These are phyloP conservation scores for Pluvianellus socialis DNA, from an alignment of 2,113 vertebrate genomes.

Conservation along the genomic window DNA sequence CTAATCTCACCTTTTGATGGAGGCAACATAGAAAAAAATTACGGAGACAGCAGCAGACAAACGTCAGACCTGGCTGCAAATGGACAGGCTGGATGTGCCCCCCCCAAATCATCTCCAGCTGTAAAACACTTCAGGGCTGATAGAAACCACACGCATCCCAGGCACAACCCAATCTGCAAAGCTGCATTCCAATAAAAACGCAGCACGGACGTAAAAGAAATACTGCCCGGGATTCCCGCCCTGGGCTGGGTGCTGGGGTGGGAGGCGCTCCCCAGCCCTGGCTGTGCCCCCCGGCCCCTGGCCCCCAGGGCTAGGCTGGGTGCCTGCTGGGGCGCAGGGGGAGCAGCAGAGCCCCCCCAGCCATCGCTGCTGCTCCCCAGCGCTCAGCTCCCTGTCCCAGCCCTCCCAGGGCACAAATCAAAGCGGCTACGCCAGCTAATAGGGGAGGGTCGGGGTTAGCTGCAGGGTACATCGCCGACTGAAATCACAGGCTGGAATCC, in stretches of 20 bases:
- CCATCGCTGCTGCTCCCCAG: not conserved
- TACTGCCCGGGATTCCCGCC: not conserved
- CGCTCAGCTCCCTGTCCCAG: not conserved
- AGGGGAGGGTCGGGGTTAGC: not conserved
- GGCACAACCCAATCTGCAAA: conserved; percentile 18
- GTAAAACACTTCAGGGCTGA: conserved; percentile 56
- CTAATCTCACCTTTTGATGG: conserved; percentile 11
- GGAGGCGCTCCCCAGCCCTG: not conserved
- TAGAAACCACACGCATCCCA: conserved; percentile 37
- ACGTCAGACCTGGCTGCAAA: conserved; percentile 26
- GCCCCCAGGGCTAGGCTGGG: not conserved
- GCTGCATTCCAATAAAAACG: conserved; percentile 49
- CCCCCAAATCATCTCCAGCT: conserved; percentile 35
- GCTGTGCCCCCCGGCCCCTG: not conserved
- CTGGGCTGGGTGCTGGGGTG: not conserved
- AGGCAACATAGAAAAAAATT: not conserved
- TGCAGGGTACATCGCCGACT: not conserved
- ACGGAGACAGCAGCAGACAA: not conserved
- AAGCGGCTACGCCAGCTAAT: not conserved
- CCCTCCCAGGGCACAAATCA: not conserved
- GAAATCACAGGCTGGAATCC: not conserved
- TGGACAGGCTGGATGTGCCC: not conserved
- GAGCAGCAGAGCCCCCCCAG: not conserved
- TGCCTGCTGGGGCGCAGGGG: not conserved
- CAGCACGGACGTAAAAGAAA: not conserved